These are phyloP conservation scores for Hirtodrosophila alboralis DNA, from an alignment of 2,888 invertebrate species.

Conservation along the genomic window DNA sequence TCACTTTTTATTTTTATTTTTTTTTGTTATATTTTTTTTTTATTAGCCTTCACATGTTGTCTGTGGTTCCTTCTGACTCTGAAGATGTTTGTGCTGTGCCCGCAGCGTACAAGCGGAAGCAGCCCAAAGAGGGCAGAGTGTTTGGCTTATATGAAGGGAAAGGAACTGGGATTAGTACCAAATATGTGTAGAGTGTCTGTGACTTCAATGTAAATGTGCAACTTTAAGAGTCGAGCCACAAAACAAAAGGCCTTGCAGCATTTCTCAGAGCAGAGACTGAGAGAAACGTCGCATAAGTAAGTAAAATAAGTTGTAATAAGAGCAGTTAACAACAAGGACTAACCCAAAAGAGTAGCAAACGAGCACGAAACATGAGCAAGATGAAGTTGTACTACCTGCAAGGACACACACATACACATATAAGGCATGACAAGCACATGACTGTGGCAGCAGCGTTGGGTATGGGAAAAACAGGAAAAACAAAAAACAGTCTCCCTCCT, in stretches of 20 bases:
- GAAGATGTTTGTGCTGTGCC: slow-evolving; percentile 72
- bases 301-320: slow-evolving; percentile 79
- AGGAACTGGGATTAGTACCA: slow-evolving; percentile 42
- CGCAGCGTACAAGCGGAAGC: slow-evolving; percentile 71
- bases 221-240: slow-evolving; percentile 58
- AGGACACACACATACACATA: slow-evolving; percentile 36
- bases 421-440: slow-evolving; percentile 35
- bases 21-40: slow-evolving; percentile 12
- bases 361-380: slow-evolving; percentile 33
- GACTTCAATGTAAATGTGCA: slow-evolving; percentile 72
- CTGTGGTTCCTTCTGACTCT: slow-evolving; percentile 27
- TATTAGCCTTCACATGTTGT: slow-evolving; percentile 39
- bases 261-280: slow-evolving; percentile 54
- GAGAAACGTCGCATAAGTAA: too few species aligned
- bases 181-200: slow-evolving; percentile 14
- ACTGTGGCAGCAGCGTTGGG: slow-evolving; percentile 17
- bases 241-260: slow-evolving; percentile 44
- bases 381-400: slow-evolving; percentile 38
- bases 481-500: slow-evolving; percentile 29
- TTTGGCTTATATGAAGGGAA: background rate
- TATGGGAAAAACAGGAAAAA: too few species aligned
- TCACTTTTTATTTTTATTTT: slow-evolving; percentile 16
- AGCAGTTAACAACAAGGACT: slow-evolving; percentile 74
- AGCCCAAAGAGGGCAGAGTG: slow-evolving; percentile 42
- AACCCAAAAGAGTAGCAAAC: slow-evolving; percentile 43